A percentile compares a stretch with the other conserved stretches of the same genome.
phyloP scores from a whole-genome alignment of 2,888 invertebrate genomes.

The Agrochola macilenta region DNA sequence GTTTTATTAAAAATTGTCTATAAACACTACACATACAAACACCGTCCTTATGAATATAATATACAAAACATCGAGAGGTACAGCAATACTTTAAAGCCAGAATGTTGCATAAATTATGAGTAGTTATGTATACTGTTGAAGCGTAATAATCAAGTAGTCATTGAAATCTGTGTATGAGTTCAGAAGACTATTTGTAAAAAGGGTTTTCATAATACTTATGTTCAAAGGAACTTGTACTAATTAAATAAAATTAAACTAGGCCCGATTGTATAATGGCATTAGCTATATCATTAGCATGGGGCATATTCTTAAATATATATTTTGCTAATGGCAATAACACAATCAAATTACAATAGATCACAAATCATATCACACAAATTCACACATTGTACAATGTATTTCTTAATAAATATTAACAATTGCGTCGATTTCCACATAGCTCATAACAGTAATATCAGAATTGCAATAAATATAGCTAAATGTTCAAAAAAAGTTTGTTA shows the following conservation, averaged over 20 bases:
- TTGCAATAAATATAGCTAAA: background rate
- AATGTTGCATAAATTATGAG: slow-evolving; percentile 43
- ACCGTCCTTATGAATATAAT: slow-evolving; percentile 62
- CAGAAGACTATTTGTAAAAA: slow-evolving; percentile 13
- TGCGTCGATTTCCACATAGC: background rate
- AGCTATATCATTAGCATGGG: slow-evolving; percentile 11
- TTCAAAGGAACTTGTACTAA: slow-evolving; percentile 50
- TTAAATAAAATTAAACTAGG: slow-evolving; percentile 30
- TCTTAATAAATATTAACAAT: slow-evolving; percentile 24
- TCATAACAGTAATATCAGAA: slow-evolving; percentile 10
- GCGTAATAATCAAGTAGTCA: slow-evolving; percentile 46
- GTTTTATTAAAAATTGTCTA: slow-evolving; percentile 70
- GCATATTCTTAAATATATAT: slow-evolving; percentile 40
- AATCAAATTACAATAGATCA: slow-evolving; percentile 61
- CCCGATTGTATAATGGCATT: slow-evolving; percentile 36
- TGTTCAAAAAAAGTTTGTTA: background rate
- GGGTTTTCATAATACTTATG: slow-evolving; percentile 42
- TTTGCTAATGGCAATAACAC: slow-evolving; percentile 57
- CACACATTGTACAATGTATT: slow-evolving; percentile 50
- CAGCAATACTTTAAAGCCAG: slow-evolving; percentile 57
- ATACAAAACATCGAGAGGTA: slow-evolving; percentile 62
- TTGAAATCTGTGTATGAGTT: slow-evolving; percentile 17
- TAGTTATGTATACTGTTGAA: slow-evolving; percentile 47
- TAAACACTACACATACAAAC: slow-evolving; percentile 72
- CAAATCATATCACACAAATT: slow-evolving; percentile 71